Base-by-base conservation (phyloP, 2,888 invertebrate genomes). In the Acronicta leporina region DNA sequence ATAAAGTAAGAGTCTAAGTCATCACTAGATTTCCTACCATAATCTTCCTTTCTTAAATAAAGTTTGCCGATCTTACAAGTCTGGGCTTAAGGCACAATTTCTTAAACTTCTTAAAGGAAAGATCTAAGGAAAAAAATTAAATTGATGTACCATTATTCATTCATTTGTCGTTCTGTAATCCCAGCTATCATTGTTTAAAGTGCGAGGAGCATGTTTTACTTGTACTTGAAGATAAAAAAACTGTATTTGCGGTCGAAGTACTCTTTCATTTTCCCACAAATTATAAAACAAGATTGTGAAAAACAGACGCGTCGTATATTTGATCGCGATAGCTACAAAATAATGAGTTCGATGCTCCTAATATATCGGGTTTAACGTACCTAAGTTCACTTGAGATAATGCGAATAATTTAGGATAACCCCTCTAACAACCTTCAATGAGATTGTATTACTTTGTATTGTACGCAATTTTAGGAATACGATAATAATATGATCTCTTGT, bases 261-360 rank as follows among this genome's bases (percentile, higher is more conserved):
- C 33, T 38, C 6, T n/a, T 58, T 16, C 41, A 16, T 38, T 25
- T 66, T 66, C 51, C 42, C 73, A 72, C 47, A 43, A 35, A n/a
- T 35, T 49, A 46, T 44, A 53, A 52, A 61, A 61, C 42, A 50
- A 42, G 15, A 25, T 53, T 45, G 13, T 14, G 15, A 52, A 63
- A 48, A 56, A 63, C 44, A 58, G 56, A 41, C 38, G 46, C 67
- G 45, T 41, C 47, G 40, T 40, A 27, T 52, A 48, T 16, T 33
- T 51, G 53, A 61, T 62, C 46, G 44, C 20, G 30, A 73, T 68
- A 63, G 58, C 53, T 59, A 55, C 41, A 16, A 53, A 46, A 65
- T 51, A 68, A 73, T 63, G 74, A 57, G 77, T 68, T 76, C 56
- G 59, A 65, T 46, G 74, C 48, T 46, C 74, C 47, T 42, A 40